Percentiles rank a stretch among this genome's conserved stretches.
phyloP scores from a whole-genome alignment of 1,140 invertebrate genomes.

The Radopholus similis region DNA sequence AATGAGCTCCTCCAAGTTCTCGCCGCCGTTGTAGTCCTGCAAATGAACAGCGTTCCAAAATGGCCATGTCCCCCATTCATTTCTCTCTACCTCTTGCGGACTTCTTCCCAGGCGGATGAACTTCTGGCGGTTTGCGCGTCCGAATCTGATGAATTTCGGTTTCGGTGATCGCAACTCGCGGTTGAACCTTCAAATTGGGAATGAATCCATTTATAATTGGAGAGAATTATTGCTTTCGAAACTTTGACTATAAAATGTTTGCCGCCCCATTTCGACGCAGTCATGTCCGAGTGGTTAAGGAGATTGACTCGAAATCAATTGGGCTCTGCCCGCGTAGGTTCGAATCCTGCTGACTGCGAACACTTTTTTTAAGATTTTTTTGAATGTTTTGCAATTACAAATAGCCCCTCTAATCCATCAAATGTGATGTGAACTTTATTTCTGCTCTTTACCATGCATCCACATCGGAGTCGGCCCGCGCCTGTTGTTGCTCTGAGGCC shows the following conservation, averaged over 20 bases:
- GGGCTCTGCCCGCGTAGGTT: conserved; percentile 46
- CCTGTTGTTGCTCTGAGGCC: not conserved
- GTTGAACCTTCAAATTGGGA: conserved; percentile 31
- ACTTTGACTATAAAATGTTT: not conserved
- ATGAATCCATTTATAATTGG: not conserved
- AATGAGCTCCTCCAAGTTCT: conserved; percentile 7
- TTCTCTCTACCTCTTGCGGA: not conserved
- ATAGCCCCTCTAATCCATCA: no score
- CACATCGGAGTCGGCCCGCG: not conserved
- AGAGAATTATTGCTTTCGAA: not conserved
- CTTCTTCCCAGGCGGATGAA: conserved; percentile 39
- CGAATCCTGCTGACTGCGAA: conserved; percentile 49
- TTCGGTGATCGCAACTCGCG: conserved; percentile 32
- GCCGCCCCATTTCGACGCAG: not conserved
- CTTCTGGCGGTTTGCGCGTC: conserved; percentile 23
- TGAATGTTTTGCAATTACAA: not conserved
- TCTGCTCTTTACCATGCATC: not conserved
- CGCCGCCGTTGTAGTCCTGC: not conserved
- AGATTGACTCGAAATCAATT: conserved; percentile 35
- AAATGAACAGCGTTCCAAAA: not conserved
- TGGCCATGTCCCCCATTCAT: not conserved
- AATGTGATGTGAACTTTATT: no score
- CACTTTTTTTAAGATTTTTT: conserved; percentile 24
- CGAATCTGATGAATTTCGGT: conserved; percentile 37
- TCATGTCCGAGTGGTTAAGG: conserved; percentile 31